Conservation (phyloP, 2,888 invertebrate species). For the Molorchus minor region DNA sequence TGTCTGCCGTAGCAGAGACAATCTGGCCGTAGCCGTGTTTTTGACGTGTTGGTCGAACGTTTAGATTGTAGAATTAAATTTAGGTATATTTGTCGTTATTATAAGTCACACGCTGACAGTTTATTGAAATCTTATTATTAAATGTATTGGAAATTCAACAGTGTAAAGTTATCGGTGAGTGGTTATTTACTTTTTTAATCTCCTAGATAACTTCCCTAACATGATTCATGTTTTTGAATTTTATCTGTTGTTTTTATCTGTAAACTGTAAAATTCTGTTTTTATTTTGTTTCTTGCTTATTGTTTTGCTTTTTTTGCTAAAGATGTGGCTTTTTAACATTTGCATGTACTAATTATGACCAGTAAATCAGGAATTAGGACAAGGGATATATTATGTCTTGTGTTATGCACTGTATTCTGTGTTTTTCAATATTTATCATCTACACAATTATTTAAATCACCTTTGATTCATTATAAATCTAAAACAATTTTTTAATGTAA, state of each 20-base stretch:
- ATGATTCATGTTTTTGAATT: conserved; percentile 36
- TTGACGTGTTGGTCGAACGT: conserved; percentile 34
- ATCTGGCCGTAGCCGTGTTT: too few relatives aligned
- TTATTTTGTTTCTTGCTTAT: conserved; percentile 14
- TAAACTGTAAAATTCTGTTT: conserved; percentile 8
- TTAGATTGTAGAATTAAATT: conserved; percentile 27
- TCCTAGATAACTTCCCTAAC: conserved; percentile 20
- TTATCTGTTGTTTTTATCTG: conserved; percentile 27
- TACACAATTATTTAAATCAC: too few relatives aligned
- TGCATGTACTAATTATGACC: conserved; percentile 1
- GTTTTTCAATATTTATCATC: too few relatives aligned
- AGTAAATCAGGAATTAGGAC: neutral
- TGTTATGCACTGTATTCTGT: too few relatives aligned
- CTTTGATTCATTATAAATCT: too few relatives aligned
- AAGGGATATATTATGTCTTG: conserved; percentile 13
- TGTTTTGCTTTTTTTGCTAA: conserved; percentile 15
- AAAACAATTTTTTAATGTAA: too few relatives aligned
- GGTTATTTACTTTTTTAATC: conserved; percentile 6
- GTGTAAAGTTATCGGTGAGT: conserved; percentile 31
- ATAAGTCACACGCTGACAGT: conserved; percentile 22
- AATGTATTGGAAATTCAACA: conserved; percentile 23
- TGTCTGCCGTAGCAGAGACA: too few relatives aligned
- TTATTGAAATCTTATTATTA: conserved; percentile 22
- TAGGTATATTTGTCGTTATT: conserved; percentile 24
- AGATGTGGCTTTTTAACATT: neutral